phyloP scores from a whole-genome alignment of 2,888 invertebrate species.

The Coronaproctus castanopsis region DNA sequence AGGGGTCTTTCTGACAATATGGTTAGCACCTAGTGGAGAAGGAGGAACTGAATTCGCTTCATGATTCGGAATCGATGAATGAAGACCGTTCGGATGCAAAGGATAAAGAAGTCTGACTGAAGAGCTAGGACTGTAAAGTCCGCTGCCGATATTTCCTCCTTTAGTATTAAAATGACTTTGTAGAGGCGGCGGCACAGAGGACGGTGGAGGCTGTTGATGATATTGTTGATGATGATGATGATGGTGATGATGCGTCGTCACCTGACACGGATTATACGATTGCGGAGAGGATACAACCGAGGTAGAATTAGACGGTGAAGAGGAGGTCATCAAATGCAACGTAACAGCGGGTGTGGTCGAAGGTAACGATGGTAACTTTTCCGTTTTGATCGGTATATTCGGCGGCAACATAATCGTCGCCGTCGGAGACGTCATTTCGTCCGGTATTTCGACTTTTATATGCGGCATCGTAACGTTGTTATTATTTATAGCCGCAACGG shows the following conservation, averaged over 20 bases:
- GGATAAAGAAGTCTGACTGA: background rate
- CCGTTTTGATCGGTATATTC: slow-evolving; percentile 16
- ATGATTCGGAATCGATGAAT: slow-evolving; percentile 2
- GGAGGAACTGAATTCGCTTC: background rate
- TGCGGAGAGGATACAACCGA: background rate
- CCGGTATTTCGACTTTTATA: slow-evolving; percentile 59
- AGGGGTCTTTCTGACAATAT: slow-evolving; percentile 36
- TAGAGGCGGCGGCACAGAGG: slow-evolving; percentile 67
- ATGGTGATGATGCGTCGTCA: slow-evolving; percentile 12
- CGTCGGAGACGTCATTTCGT: slow-evolving; percentile 26
- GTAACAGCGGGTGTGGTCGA: slow-evolving; percentile 28
- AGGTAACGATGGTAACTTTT: slow-evolving; percentile 20
- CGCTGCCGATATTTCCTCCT: background rate
- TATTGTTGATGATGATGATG: slow-evolving; percentile 13
- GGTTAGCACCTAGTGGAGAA: background rate
- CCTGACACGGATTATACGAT: slow-evolving; percentile 1
- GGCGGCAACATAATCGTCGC: slow-evolving; percentile 7
- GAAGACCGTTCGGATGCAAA: background rate
- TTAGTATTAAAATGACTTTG: background rate
- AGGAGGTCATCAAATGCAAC: slow-evolving; percentile 29
- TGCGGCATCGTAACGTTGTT: slow-evolving; percentile 33
- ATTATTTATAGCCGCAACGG: slow-evolving; percentile 12
- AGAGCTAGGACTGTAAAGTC: background rate
- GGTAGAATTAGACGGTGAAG: slow-evolving; percentile 20
- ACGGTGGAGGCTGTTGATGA: slow-evolving; percentile 31